These are phyloP conservation scores for Timandra comae DNA, from an alignment of 2,888 invertebrate genomes.

Conservation along the genomic window DNA sequence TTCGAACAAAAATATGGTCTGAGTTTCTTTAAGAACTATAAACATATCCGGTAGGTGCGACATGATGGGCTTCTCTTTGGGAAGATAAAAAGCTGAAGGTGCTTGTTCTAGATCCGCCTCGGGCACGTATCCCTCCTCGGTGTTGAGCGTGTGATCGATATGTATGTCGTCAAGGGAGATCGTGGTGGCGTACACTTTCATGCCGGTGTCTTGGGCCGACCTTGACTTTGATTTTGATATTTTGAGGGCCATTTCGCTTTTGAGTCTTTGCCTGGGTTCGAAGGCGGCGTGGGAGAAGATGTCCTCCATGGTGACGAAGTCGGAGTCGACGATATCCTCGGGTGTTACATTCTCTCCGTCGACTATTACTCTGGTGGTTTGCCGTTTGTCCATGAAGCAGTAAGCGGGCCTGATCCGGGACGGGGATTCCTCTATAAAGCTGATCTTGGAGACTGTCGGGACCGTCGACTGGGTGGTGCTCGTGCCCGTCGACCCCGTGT, in stretches of 20 bases:
- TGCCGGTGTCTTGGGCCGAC: slow-evolving; percentile 34
- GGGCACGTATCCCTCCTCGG: slow-evolving; percentile 46
- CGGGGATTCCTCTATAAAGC: slow-evolving; percentile 24
- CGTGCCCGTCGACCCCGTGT: not conserved
- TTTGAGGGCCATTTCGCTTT: slow-evolving; percentile 39
- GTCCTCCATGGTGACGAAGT: slow-evolving; percentile 50
- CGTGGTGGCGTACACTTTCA: slow-evolving; percentile 64
- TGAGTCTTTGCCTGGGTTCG: slow-evolving; percentile 36
- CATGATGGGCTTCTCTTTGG: slow-evolving; percentile 42
- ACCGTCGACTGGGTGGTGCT: not conserved
- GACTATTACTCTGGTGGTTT: slow-evolving; percentile 35
- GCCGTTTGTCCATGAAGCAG: slow-evolving; percentile 48
- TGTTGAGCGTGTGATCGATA: slow-evolving; percentile 68
- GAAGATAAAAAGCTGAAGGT: slow-evolving; percentile 61
- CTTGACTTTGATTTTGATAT: slow-evolving; percentile 30
- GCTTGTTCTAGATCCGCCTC: slow-evolving; percentile 43
- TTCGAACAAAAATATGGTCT: slow-evolving; percentile 79
- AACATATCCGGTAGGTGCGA: slow-evolving; percentile 76
- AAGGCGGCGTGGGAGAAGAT: slow-evolving; percentile 53
- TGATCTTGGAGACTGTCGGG: slow-evolving; percentile 14
- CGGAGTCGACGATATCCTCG: slow-evolving; percentile 42
- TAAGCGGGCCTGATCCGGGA: slow-evolving; percentile 28
- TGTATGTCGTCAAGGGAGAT: slow-evolving; percentile 70
- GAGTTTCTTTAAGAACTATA: slow-evolving; percentile 81
- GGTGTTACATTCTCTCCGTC: slow-evolving; percentile 50